phyloP scores from a whole-genome alignment of 1,140 invertebrate species.

The Tenebrio molitor region DNA sequence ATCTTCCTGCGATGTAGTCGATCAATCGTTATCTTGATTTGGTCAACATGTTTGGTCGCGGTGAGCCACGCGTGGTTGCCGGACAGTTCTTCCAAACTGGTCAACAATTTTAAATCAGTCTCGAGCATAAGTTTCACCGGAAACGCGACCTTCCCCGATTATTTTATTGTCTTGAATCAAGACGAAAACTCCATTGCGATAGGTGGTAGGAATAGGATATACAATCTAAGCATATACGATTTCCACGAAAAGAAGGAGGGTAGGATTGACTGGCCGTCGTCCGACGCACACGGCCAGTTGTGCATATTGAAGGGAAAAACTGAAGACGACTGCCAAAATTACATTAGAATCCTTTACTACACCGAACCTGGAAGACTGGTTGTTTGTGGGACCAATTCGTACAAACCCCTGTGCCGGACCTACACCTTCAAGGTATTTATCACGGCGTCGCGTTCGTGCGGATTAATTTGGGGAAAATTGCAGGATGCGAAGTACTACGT shows the following conservation, averaged over 20 bases:
- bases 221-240: conserved; percentile 83
- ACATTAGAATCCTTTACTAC: conserved; percentile 87
- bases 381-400: conserved; percentile 97
- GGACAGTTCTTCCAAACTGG: conserved; percentile 62
- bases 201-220: conserved; percentile 80
- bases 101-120: conserved; percentile 60
- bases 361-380: conserved; percentile 81
- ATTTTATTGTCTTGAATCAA: conserved; percentile 70
- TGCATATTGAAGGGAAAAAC: conserved; percentile 91
- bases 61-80: conserved; percentile 59
- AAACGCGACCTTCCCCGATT: conserved; percentile 64
- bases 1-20: conserved; percentile 22
- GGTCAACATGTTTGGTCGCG: conserved; percentile 12
- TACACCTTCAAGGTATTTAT: conserved; percentile 74
- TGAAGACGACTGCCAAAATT: conserved; percentile 95
- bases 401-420: conserved; percentile 91
- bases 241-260: conserved; percentile 71
- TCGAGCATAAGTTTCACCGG: conserved; percentile 61
- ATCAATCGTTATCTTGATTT: conserved; percentile 9
- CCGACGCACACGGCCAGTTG: conserved; percentile 83
- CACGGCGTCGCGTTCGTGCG: too few relatives aligned
- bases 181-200: conserved; percentile 68
- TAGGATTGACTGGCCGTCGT: conserved; percentile 86
- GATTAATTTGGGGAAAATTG: too few relatives aligned
- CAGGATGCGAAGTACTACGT: conserved; percentile 71